Base-by-base conservation (phyloP, 2,113 vertebrate species). In the Ariopsis seemanni region DNA sequence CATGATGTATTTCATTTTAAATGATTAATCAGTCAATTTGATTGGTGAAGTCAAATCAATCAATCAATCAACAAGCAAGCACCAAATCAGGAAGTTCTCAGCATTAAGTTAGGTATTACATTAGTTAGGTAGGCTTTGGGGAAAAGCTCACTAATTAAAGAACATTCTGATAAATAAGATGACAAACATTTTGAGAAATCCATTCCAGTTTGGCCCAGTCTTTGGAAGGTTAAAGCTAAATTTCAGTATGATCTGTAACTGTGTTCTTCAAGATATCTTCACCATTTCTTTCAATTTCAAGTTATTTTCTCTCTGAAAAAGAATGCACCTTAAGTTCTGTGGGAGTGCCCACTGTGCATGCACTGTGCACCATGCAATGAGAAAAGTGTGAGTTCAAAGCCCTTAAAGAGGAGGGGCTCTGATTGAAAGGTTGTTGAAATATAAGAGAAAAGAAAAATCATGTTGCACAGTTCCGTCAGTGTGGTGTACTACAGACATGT, bases 401-500 rank as follows among this genome's bases (percentile, higher is more conserved):
- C 25, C 12, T 25, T 11, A 77, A 52, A 5, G 74, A 5, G 74
- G 72, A 52, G 72, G 72, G 1, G 20, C 48, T 75, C 4, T 75
- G 9, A 75, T 12, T 52, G 22, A 12, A n/a, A n/a, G 11, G 53
- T 50, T 22, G 42, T 75, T 78, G 11, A 27, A 78, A 17, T 77
- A 5, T 15, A 78, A 80, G 15, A 30, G n/a, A 30, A 20, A 34
- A 60, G 55, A 20, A 58, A 10, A 22, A 20, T 20, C 27, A 4
- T 34, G 12, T 17, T n/a, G n/a, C 42, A 63, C 42, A 27, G 60
- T 53, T 67, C 7, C 0, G 20, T n/a, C 7, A 48, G 53, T 42
- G 60, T 63, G 79, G n/a, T 58, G 77, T 22, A 63, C 11, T 17
- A 25, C 20, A 85, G 25, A 65, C 14, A 87, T 87, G 88, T 55